Evolutionary conservation across 2,797 vertebrate genomes (phyloP).

Genomic region (Aeoliscus strigatus): DNA sequence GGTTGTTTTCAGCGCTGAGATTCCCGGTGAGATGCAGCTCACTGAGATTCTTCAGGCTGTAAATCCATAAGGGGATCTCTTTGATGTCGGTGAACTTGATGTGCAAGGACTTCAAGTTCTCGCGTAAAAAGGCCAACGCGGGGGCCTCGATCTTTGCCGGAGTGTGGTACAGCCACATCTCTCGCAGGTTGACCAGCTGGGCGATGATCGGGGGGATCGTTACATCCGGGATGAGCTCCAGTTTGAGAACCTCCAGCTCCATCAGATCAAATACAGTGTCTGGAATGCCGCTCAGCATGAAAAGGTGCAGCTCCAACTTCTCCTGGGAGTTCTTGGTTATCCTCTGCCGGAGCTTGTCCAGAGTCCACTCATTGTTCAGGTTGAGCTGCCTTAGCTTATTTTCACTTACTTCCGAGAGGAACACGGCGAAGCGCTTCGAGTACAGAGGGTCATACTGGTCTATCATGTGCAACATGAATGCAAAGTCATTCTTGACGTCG

Average conservation of each 20-base stretch:
- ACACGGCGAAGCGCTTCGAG: constrained; percentile 96
- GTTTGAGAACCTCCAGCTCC: constrained; percentile 90
- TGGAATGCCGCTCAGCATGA: constrained; percentile 94
- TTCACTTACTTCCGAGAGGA: constrained; percentile 96
- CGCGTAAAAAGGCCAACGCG: constrained; percentile 95
- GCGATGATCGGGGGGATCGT: constrained; percentile 96
- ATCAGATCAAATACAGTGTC: constrained; percentile 95
- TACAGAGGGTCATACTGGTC: constrained; percentile 98
- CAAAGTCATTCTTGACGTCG: constrained; percentile 98
- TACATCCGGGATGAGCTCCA: constrained; percentile 95
- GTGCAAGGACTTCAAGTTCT: constrained; percentile 96
- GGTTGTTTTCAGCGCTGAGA: constrained; percentile 98
- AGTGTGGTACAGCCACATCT: constrained; percentile 96
- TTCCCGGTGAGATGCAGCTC: constrained; percentile 95
- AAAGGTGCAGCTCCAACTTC: constrained; percentile 92
- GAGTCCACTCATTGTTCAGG: constrained; percentile 97
- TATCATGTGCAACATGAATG: constrained; percentile 97
- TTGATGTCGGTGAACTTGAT: constrained; percentile 98
- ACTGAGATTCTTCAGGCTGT: constrained; percentile 89
- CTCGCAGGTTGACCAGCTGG: constrained; percentile 94
- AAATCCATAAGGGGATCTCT: constrained; percentile 97
- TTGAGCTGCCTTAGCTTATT: constrained; percentile 96
- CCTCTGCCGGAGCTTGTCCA: constrained; percentile 92
- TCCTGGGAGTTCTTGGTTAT: constrained; percentile 91
- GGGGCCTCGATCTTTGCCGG: constrained; percentile 97